Evolutionary conservation across 2,888 invertebrate genomes (phyloP).

Genomic region (Tolmerus cingulatus): DNA sequence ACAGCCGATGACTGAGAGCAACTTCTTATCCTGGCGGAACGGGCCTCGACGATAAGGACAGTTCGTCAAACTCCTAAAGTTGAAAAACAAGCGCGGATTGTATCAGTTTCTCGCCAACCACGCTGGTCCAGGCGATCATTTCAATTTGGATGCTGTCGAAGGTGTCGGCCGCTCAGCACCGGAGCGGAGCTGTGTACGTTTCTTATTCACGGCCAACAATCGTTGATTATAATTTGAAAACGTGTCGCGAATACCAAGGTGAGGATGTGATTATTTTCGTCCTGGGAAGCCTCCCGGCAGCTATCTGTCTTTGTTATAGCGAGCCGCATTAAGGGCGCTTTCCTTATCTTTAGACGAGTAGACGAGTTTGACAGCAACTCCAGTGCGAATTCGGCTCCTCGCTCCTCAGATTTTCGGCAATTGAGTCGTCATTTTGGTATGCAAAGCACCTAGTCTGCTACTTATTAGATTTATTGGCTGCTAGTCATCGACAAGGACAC

Average conservation of each 20-base stretch:
- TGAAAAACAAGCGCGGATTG: neutral
- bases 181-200: neutral
- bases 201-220: conserved; percentile 18
- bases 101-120: neutral
- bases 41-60: neutral
- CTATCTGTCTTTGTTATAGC: neutral
- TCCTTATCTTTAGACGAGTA: neutral
- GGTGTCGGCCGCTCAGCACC: neutral
- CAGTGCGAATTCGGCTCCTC: neutral
- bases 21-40: neutral
- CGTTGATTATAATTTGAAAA: conserved; percentile 41
- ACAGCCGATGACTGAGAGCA: neutral
- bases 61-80: neutral
- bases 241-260: conserved; percentile 11
- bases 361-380: neutral
- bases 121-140: neutral
- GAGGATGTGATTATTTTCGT: conserved; percentile 6
- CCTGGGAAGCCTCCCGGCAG: neutral
- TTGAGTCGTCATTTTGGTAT: conserved; percentile 33
- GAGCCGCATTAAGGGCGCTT: neutral
- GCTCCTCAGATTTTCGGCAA: neutral
- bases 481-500: conserved; percentile 26
- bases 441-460: conserved; percentile 1
- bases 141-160: neutral
- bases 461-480: conserved; percentile 40